phyloP scores from a whole-genome alignment of 2,888 invertebrate genomes.

The Tinea semifulvella region DNA sequence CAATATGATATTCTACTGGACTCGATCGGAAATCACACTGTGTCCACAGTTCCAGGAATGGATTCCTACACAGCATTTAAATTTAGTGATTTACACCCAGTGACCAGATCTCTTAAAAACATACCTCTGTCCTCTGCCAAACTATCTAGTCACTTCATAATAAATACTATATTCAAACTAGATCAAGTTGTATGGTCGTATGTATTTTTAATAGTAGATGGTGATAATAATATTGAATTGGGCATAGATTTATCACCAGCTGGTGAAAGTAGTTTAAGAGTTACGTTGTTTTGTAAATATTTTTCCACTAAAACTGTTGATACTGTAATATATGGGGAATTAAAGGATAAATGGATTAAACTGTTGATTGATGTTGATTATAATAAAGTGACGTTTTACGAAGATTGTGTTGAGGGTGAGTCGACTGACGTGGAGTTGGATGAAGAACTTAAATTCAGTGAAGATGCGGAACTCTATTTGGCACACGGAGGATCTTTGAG shows the following conservation, averaged over 20 bases:
- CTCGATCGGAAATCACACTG: constrained; percentile 12
- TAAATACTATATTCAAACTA: constrained; percentile 32
- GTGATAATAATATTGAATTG: constrained; percentile 21
- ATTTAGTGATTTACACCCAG: constrained; percentile 18
- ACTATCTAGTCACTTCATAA: constrained; percentile 31
- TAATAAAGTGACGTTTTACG: constrained; percentile 20
- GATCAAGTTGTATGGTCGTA: constrained; percentile 24
- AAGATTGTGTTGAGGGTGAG: constrained; percentile 19
- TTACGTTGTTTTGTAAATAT: constrained; percentile 21
- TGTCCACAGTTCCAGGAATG: constrained; percentile 17
- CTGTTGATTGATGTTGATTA: constrained; percentile 25
- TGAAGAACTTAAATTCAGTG: neutral
- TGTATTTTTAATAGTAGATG: constrained; percentile 34
- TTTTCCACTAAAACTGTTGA: neutral
- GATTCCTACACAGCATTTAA: constrained; percentile 20
- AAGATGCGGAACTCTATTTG: constrained; percentile 4
- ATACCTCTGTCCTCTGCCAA: constrained; percentile 19
- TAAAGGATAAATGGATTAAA: constrained; percentile 22
- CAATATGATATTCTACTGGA: constrained; percentile 26
- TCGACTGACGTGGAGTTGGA: neutral
- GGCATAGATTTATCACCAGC: constrained; percentile 27
- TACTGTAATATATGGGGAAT: neutral
- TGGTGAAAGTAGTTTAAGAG: constrained; percentile 17
- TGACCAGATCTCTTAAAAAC: constrained; percentile 19
- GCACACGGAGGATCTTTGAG: neutral